Percentiles rank a stretch among this genome's conserved stretches.
Evolutionary conservation across 2,888 invertebrate genomes (phyloP).

Genomic region (Epistrophella euchroma): DNA sequence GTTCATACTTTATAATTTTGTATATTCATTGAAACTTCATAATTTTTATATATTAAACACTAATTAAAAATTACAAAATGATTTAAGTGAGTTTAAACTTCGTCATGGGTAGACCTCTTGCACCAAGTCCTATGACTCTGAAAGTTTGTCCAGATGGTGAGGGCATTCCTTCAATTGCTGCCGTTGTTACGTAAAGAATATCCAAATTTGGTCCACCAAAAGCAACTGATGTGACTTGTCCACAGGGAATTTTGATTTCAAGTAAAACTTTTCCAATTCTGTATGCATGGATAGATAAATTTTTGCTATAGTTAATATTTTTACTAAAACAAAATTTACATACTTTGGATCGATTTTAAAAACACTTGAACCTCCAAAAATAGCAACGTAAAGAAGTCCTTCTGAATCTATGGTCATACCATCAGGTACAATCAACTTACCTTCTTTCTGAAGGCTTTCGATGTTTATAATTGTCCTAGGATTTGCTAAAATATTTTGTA

Average conservation of each 20-base stretch:
- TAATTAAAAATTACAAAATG: background rate
- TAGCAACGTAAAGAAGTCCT: conserved; percentile 91
- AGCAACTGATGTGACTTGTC: conserved; percentile 89
- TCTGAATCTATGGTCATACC: conserved; percentile 92
- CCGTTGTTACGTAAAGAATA: conserved; percentile 89
- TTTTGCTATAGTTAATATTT: background rate
- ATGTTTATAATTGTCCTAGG: conserved; percentile 86
- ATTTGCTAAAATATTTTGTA: conserved; percentile 83
- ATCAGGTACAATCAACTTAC: conserved; percentile 86
- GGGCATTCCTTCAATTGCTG: conserved; percentile 81
- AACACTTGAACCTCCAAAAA: conserved; percentile 88
- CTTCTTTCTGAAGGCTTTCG: conserved; percentile 81
- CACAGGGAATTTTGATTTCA: conserved; percentile 87
- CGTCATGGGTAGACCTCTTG: conserved; percentile 84
- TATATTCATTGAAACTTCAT: no score
- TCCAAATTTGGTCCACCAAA: conserved; percentile 89
- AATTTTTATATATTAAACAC: no score
- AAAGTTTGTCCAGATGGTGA: conserved; percentile 86
- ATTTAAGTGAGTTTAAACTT: conserved; percentile 63
- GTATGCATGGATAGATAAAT: background rate
- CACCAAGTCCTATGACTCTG: conserved; percentile 86
- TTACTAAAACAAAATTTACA: conserved; percentile 60
- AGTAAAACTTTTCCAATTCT: conserved; percentile 85
- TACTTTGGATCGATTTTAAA: conserved; percentile 82
- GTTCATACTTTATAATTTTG: no score